Percentiles rank a stretch among this genome's conserved stretches.
Evolutionary conservation across 2,797 vertebrate genomes (phyloP).

Genomic region (Eleutherodactylus coqui): DNA sequence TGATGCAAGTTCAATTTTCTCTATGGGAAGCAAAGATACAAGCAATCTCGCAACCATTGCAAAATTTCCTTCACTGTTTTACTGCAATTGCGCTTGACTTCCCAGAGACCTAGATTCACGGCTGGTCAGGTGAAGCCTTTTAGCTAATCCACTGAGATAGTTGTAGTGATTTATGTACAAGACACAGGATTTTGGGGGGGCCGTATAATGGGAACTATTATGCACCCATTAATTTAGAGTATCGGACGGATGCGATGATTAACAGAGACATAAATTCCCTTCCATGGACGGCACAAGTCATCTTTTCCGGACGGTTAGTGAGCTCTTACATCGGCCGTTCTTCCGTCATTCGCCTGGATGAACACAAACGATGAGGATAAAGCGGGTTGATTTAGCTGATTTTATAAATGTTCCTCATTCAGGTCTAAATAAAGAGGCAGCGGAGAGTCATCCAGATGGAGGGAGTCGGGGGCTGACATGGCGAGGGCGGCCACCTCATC

Average conservation of each 20-base stretch:
- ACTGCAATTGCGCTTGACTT: no score
- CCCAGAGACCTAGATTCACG: no score
- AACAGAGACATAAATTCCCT: no score
- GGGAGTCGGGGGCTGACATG: neutral
- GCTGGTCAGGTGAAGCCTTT: no score
- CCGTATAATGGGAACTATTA: neutral
- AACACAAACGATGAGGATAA: neutral
- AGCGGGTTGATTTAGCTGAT: neutral
- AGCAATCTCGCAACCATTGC: neutral
- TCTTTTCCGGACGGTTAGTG: neutral
- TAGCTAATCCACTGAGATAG: no score
- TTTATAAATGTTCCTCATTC: neutral
- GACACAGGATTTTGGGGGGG: neutral
- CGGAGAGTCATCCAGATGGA: neutral
- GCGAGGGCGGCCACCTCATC: constrained; percentile 2
- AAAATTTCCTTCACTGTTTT: neutral
- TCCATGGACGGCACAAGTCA: neutral
- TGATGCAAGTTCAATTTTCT: no score
- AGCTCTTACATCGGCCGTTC: neutral
- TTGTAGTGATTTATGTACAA: neutral
- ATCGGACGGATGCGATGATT: no score
- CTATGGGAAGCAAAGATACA: no score
- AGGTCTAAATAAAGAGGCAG: neutral
- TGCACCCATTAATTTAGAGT: neutral
- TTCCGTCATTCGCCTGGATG: neutral